Percentiles rank a stretch among this genome's conserved stretches.
These are phyloP conservation scores for Caerostris extrusa DNA, from an alignment of 1,140 invertebrate genomes.

Conservation along the genomic window DNA sequence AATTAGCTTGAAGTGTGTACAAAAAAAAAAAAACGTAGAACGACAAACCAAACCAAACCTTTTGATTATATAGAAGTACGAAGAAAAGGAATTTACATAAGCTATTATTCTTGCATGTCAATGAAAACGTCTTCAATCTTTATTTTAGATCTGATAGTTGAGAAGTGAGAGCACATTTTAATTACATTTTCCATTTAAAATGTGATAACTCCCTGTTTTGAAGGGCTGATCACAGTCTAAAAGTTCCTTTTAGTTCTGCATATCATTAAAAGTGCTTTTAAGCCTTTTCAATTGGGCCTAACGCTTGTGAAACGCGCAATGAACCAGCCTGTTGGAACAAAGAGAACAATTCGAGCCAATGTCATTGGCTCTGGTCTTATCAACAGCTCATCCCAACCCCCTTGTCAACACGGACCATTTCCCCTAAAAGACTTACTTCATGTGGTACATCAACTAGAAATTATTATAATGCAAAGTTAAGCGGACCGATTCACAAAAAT, in stretches of 20 bases:
- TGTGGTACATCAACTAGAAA: slow-evolving; percentile 55
- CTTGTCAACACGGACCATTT: slow-evolving; percentile 69
- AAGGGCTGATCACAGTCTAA: slow-evolving; percentile 19
- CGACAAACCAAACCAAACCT: too few relatives aligned
- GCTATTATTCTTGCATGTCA: not conserved
- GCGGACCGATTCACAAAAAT: slow-evolving; percentile 70
- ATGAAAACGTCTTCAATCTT: not conserved
- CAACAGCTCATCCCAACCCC: slow-evolving; percentile 32
- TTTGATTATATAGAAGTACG: not conserved
- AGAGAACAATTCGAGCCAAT: not conserved
- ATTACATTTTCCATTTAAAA: not conserved
- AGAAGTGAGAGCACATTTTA: not conserved
- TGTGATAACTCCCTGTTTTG: not conserved
- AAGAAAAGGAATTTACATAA: not conserved
- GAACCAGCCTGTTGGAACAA: not conserved
- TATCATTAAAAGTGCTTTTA: slow-evolving; percentile 42
- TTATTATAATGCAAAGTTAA: slow-evolving; percentile 74
- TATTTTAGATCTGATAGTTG: not conserved
- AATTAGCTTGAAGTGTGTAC: too few relatives aligned
- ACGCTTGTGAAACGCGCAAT: slow-evolving; percentile 9
- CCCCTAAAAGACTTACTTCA: slow-evolving; percentile 69
- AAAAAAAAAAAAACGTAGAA: too few relatives aligned
- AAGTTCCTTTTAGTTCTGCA: slow-evolving; percentile 46
- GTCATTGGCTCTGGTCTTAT: slow-evolving; percentile 47
- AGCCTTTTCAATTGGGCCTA: not conserved